These are phyloP conservation scores for Eciton burchellii DNA, from an alignment of 1,140 invertebrate species.

Conservation along the genomic window DNA sequence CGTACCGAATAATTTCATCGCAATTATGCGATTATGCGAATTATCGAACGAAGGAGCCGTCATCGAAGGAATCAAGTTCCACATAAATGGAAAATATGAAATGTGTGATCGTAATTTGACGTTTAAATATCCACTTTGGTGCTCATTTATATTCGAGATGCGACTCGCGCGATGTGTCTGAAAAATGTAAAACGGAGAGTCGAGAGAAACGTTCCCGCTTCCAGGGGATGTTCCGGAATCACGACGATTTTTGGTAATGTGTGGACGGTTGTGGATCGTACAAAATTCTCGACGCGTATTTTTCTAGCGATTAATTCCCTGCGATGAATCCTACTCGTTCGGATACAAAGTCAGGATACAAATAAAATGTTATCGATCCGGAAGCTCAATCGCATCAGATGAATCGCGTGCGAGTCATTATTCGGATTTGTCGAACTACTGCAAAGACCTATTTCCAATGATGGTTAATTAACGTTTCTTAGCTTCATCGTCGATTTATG, in stretches of 20 bases:
- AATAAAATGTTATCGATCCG: constrained; percentile 29
- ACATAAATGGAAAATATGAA: not conserved
- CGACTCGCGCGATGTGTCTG: not conserved
- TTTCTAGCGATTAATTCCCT: constrained; percentile 38
- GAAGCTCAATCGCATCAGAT: not conserved
- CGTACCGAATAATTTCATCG: too few relatives aligned
- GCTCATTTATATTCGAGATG: not conserved
- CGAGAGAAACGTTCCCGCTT: not conserved
- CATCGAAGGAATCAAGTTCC: not conserved
- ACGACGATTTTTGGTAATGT: not conserved
- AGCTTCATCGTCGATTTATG: too few relatives aligned
- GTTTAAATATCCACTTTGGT: not conserved
- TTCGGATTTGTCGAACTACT: too few relatives aligned
- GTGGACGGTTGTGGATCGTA: constrained; percentile 39
- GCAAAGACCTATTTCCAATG: not conserved
- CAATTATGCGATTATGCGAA: too few relatives aligned
- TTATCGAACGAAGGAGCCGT: not conserved
- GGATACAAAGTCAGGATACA: not conserved
- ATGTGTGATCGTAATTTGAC: not conserved
- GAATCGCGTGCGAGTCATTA: not conserved
- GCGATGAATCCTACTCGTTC: constrained; percentile 8
- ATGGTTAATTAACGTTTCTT: too few relatives aligned
- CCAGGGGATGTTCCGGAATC: not conserved
- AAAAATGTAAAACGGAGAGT: not conserved
- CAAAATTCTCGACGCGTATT: constrained; percentile 32